A percentile compares a stretch with the other conserved stretches of the same genome.
phyloP scores from a whole-genome alignment of 2,113 vertebrate genomes.

The Menidia beryllina region DNA sequence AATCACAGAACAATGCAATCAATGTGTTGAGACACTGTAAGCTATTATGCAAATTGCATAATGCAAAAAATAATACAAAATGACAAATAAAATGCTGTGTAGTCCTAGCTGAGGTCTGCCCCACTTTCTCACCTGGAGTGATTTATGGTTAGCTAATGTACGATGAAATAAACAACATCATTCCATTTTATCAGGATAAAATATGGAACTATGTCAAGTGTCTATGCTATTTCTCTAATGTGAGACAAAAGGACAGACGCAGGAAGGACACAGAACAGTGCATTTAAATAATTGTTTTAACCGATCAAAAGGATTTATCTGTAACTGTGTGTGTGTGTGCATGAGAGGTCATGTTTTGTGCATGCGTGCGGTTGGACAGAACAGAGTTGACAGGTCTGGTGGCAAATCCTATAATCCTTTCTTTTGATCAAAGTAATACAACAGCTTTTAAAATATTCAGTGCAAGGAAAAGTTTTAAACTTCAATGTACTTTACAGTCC shows the following conservation, averaged over 20 bases:
- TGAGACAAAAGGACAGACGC: slow-evolving; percentile 66
- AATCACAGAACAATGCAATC: slow-evolving; percentile 20
- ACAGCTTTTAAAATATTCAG: slow-evolving; percentile 81
- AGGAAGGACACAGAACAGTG: slow-evolving; percentile 60
- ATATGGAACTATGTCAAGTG: slow-evolving; percentile 62
- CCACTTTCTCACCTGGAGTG: slow-evolving; percentile 48
- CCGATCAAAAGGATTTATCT: slow-evolving; percentile 78
- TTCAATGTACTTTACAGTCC: slow-evolving; percentile 43
- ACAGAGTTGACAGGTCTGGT: slow-evolving; percentile 62
- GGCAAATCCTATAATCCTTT: slow-evolving; percentile 81
- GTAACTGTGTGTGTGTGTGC: slow-evolving; percentile 29
- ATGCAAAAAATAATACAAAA: slow-evolving; percentile 10
- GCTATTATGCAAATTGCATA: slow-evolving; percentile 28
- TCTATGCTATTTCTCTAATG: slow-evolving; percentile 78
- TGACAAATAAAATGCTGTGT: slow-evolving; percentile 24
- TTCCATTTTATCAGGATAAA: slow-evolving; percentile 69
- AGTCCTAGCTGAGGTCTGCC: slow-evolving; percentile 36
- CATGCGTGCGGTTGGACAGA: slow-evolving; percentile 43
- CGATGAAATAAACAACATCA: slow-evolving; percentile 57
- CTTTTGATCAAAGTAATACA: slow-evolving; percentile 82
- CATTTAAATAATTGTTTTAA: slow-evolving; percentile 86
- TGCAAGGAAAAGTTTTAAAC: slow-evolving; percentile 66
- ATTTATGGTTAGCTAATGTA: slow-evolving; percentile 60
- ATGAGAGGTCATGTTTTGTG: slow-evolving; percentile 43
- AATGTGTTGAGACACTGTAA: slow-evolving; percentile 12